phyloP scores from a whole-genome alignment of 2,797 vertebrate species.

The Dipus sagitta region DNA sequence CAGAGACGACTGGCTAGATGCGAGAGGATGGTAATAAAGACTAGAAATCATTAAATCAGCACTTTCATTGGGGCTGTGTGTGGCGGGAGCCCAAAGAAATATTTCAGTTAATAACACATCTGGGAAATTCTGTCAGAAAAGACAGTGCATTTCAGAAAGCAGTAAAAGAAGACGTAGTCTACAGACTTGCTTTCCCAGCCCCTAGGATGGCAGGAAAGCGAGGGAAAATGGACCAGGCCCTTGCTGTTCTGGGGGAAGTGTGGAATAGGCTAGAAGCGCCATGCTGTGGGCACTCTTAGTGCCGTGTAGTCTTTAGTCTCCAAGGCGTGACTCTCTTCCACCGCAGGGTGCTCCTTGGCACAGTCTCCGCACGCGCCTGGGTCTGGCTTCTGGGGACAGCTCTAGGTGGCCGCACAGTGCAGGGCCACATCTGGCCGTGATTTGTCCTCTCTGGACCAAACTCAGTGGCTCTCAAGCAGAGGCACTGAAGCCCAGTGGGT shows the following conservation, averaged over 20 bases:
- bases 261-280: neutral
- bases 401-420: neutral
- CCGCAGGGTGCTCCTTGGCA: neutral
- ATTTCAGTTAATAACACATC: neutral
- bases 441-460: neutral
- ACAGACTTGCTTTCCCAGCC: neutral
- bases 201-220: neutral
- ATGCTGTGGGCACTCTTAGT: rapidly evolving
- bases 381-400: neutral
- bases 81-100: neutral
- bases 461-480: neutral
- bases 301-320: neutral
- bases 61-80: rapidly evolving
- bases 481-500: too few species aligned
- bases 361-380: too few species aligned
- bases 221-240: neutral
- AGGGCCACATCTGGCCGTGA: neutral
- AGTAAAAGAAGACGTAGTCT: too few species aligned
- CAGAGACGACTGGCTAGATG: neutral
- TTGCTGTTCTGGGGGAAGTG: neutral
- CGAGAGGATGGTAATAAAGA: neutral
- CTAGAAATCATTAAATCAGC: neutral
- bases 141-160: neutral
- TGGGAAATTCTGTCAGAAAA: neutral
- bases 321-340: neutral